Percentiles rank a stretch among this genome's conserved stretches.
Conservation (phyloP, 2,797 vertebrate species). For the Ctenosaura bakeri region DNA sequence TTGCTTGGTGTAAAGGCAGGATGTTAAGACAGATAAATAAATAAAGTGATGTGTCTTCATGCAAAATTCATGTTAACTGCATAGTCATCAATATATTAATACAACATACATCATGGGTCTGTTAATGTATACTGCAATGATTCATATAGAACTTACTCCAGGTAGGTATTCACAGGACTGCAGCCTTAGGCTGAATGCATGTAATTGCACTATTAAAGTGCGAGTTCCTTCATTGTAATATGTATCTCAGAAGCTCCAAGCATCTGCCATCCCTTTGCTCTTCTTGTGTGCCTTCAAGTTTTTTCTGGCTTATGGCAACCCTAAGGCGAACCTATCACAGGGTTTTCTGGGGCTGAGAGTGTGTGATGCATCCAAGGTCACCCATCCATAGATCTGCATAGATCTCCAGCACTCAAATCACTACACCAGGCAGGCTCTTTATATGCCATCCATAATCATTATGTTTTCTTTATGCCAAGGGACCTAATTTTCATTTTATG, state of each 20-base stretch:
- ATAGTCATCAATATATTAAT: neutral
- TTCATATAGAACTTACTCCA: neutral
- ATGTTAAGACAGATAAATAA: neutral
- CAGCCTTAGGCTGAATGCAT: neutral
- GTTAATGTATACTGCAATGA: neutral
- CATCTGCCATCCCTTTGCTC: neutral
- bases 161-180: neutral
- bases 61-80: neutral
- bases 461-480: neutral
- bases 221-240: constrained; percentile 24
- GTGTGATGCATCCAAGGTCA: too few species aligned
- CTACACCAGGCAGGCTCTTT: too few species aligned
- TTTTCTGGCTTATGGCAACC: too few species aligned
- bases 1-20: neutral
- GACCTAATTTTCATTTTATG: constrained; percentile 26
- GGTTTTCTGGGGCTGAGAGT: too few species aligned
- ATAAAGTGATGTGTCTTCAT: neutral
- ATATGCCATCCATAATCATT: neutral
- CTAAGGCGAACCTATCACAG: too few species aligned
- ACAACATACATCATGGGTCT: neutral
- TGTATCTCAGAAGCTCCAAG: neutral
- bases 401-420: too few species aligned
- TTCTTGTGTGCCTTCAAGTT: too few species aligned
- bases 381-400: too few species aligned
- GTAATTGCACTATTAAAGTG: neutral